phyloP scores from a whole-genome alignment of 2,797 vertebrate species.

The Cyprinodon diabolis region DNA sequence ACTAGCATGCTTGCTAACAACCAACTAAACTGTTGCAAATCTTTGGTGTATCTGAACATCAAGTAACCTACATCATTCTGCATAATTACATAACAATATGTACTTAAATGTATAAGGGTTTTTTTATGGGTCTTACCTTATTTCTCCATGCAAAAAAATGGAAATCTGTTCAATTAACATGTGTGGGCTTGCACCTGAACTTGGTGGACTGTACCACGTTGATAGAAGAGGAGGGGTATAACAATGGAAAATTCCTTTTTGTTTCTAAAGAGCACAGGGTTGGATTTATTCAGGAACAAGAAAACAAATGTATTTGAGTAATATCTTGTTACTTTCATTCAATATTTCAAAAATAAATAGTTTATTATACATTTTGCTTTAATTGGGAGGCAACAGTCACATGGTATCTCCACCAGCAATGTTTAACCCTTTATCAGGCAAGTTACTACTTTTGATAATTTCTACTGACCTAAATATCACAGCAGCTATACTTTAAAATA shows the following conservation, averaged over 20 bases:
- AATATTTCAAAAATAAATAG: background rate
- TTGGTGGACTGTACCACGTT: background rate
- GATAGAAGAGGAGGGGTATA: background rate
- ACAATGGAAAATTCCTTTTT: background rate
- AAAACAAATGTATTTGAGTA: background rate
- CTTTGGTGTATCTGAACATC: background rate
- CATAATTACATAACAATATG: background rate
- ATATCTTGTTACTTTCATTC: background rate
- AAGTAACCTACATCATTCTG: background rate
- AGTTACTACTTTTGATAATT: background rate
- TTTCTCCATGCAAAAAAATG: background rate
- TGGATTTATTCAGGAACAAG: background rate
- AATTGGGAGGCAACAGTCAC: background rate
- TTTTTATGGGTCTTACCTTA: background rate
- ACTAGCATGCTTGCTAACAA: background rate
- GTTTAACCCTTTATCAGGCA: background rate
- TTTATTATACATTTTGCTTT: background rate
- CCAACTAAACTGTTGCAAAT: background rate
- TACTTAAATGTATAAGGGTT: background rate
- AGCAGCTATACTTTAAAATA: conserved; percentile 1
- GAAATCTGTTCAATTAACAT: background rate
- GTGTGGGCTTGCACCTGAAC: background rate
- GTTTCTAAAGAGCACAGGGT: background rate
- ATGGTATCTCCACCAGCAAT: conserved; percentile 2
- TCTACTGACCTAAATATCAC: background rate